Evolutionary conservation across 1,140 invertebrate species (phyloP).

Genomic region (Halesus radiatus): DNA sequence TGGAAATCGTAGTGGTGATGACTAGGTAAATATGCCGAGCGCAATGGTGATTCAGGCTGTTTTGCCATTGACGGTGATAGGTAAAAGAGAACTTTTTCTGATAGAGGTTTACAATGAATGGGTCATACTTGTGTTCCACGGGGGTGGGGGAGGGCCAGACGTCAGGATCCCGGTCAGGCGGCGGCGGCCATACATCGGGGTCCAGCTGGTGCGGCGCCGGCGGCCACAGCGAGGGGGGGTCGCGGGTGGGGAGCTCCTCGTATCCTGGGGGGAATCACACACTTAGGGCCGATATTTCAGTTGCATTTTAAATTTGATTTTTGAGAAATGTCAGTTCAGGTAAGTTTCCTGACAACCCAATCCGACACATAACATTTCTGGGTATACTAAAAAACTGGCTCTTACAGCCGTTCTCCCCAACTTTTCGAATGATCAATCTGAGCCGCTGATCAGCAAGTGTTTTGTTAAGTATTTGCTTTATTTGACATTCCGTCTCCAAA

Average conservation of each 20-base stretch:
- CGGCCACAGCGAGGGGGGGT: slow-evolving; percentile 63
- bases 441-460: too few species aligned
- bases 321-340: too few species aligned
- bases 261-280: slow-evolving; percentile 54
- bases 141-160: slow-evolving; percentile 93
- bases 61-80: not conserved
- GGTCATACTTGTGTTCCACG: slow-evolving; percentile 78
- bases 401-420: too few species aligned
- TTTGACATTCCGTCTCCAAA: too few species aligned
- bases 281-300: too few species aligned
- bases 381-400: too few species aligned
- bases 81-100: not conserved
- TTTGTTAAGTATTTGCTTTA: too few species aligned
- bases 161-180: slow-evolving; percentile 84
- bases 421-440: too few species aligned
- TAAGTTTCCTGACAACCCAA: too few species aligned
- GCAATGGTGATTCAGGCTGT: not conserved
- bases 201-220: slow-evolving; percentile 69
- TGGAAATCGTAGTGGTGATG: not conserved
- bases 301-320: too few species aligned
- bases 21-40: not conserved
- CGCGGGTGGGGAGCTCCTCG: slow-evolving; percentile 67
- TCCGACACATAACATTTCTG: too few species aligned
- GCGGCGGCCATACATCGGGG: slow-evolving; percentile 80
- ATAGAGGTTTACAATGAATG: not conserved